Evolutionary conservation across 2,888 invertebrate species (phyloP).

Genomic region (Trichogramma dendrolimi): DNA sequence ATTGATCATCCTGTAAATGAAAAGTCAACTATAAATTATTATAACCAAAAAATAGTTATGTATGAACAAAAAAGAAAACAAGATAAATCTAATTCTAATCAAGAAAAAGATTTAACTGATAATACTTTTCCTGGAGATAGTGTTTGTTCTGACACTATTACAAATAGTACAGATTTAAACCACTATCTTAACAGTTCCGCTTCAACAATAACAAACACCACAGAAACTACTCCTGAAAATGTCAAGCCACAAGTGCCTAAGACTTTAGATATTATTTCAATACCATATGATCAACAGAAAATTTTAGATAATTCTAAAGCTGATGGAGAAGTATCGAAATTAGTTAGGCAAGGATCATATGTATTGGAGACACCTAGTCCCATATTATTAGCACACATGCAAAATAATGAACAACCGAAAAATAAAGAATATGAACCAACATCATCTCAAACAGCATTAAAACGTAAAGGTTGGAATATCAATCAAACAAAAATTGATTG

Average conservation of each 20-base stretch:
- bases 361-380: slow-evolving; percentile 75
- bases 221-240: slow-evolving; percentile 35
- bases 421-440: slow-evolving; percentile 36
- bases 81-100: slow-evolving; percentile 28
- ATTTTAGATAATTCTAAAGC: slow-evolving; percentile 36
- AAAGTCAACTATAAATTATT: slow-evolving; percentile 6
- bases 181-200: slow-evolving; percentile 35
- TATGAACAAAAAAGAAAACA: slow-evolving; percentile 14
- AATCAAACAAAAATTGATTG: slow-evolving; percentile 41
- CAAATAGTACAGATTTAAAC: slow-evolving; percentile 36
- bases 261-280: slow-evolving; percentile 45
- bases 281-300: slow-evolving; percentile 35
- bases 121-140: slow-evolving; percentile 27
- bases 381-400: slow-evolving; percentile 63
- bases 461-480: slow-evolving; percentile 43
- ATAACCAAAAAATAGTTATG: slow-evolving; percentile 9
- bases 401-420: slow-evolving; percentile 44
- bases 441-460: slow-evolving; percentile 25
- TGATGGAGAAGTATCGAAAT: slow-evolving; percentile 45
- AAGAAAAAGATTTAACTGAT: slow-evolving; percentile 27
- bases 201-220: slow-evolving; percentile 33
- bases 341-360: slow-evolving; percentile 74
- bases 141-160: slow-evolving; percentile 33
- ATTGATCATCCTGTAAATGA: slow-evolving; percentile 10
- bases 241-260: slow-evolving; percentile 48